Evolutionary conservation across 2,113 vertebrate species (phyloP).

Genomic region (Vidua chalybeata): DNA sequence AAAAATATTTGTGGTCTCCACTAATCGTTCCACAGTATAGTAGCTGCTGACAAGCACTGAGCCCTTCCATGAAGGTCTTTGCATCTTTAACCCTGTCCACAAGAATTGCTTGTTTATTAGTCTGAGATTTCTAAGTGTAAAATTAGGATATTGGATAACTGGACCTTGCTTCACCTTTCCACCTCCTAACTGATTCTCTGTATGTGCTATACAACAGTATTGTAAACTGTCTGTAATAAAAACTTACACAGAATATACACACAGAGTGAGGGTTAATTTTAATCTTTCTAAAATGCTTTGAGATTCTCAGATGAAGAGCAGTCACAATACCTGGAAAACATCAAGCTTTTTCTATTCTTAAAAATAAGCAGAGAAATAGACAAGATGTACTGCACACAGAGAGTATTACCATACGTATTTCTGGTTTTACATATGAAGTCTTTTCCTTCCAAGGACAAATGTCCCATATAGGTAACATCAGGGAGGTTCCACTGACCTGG

Average conservation of each 20-base stretch:
- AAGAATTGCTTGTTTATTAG: not conserved
- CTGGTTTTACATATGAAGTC: not conserved
- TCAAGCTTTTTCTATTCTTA: not conserved
- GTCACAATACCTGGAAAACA: conserved; percentile 11
- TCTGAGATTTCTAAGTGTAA: not conserved
- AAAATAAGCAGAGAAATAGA: conserved; percentile 2
- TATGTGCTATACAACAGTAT: not conserved
- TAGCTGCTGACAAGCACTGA: not conserved
- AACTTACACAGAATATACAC: not conserved
- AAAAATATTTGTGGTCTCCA: not conserved
- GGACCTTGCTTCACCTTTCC: not conserved
- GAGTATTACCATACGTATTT: not conserved
- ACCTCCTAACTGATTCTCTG: not conserved
- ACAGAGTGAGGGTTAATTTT: conserved; percentile 18
- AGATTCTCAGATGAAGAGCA: conserved; percentile 17
- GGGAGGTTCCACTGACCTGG: not conserved
- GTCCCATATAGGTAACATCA: not conserved
- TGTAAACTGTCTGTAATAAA: conserved; percentile 2
- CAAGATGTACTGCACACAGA: not conserved
- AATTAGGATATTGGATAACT: not conserved
- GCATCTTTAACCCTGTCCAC: not conserved
- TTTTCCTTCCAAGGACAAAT: not conserved
- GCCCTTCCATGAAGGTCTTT: not conserved
- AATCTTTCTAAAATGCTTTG: conserved; percentile 32
- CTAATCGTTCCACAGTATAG: not conserved